Evolutionary conservation across 2,888 invertebrate species (phyloP), one percentile per base, ranked within the genome.

Genomic region (Tetragnatha montana): DNA sequence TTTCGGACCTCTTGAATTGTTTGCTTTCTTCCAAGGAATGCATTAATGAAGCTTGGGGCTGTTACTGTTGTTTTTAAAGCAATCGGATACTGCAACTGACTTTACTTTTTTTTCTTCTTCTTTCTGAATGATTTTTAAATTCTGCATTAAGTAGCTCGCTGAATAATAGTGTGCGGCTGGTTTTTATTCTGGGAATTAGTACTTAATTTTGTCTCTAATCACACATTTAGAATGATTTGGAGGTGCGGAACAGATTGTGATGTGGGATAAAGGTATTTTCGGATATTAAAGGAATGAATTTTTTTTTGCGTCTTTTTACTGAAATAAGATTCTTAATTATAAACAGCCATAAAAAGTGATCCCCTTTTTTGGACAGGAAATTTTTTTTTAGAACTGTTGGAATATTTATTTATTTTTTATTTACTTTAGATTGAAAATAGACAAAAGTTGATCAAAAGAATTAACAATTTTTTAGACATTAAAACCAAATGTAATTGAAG

Each of bases 1-100:
- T 75, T 75, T 75, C 35, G 17, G 14, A 60, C 60, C 35, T 47
- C 35, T n/a, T 14, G 49, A n/a, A 75, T 75, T 75, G 75, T 75
- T 47, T n/a, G 47, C 47, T 47, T 47, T 75, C 49, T 47, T 75
- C n/a, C 49, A 47, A 49, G 49, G 47, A 47, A 75, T 47, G 75
- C n/a, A 75, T 75, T 75, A 47, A 75, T 14, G 60, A 17, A 17
- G 49, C 35, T 47, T 35, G 75, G 47, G 49, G 75, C n/a, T 17
- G 50, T 47, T 75, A 47, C 35, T 75, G 12, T n/a, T n/a, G 35
- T 75, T 75, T 60, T 60, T 60, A 1, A 1, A 2, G 60, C 60
- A 60, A 60, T 60, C 60, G 8, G 60, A 60, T 60, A 17, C 60
- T 17, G 35, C 60, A 60, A 60, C 10, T 60, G 60, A 60, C 14